phyloP scores from a whole-genome alignment of 2,797 vertebrate species.

The Allobates femoralis region DNA sequence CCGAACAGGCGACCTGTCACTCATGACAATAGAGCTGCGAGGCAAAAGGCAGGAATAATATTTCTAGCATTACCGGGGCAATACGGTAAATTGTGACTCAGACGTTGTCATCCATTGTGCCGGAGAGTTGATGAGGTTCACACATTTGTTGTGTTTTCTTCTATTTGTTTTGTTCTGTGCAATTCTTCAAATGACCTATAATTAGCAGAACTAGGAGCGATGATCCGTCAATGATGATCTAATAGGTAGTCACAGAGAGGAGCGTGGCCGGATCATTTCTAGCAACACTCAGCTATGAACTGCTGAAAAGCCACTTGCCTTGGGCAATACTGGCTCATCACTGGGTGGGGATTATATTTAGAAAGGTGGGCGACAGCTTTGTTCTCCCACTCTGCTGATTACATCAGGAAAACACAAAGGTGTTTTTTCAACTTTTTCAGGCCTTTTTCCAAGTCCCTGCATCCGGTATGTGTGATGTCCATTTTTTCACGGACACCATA shows the following conservation, averaged over 20 bases:
- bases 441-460: no score
- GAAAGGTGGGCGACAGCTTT: no score
- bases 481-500: no score
- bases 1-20: background rate
- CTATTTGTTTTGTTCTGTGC: background rate
- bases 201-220: background rate
- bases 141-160: slow-evolving; percentile 10
- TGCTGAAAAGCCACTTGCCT: background rate
- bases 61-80: background rate
- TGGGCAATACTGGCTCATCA: background rate
- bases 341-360: no score
- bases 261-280: background rate
- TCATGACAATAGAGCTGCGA: slow-evolving; percentile 1
- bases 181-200: background rate
- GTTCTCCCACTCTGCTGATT: no score
- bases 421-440: no score
- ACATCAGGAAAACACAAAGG: no score
- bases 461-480: no score
- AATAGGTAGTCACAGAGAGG: background rate
- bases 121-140: background rate
- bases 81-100: background rate
- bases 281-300: background rate
- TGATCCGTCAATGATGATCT: background rate
- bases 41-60: background rate
- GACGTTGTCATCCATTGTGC: background rate